Percentiles rank a stretch among this genome's conserved stretches.
phyloP scores from a whole-genome alignment of 2,113 vertebrate species.

The Pandion haliaetus region DNA sequence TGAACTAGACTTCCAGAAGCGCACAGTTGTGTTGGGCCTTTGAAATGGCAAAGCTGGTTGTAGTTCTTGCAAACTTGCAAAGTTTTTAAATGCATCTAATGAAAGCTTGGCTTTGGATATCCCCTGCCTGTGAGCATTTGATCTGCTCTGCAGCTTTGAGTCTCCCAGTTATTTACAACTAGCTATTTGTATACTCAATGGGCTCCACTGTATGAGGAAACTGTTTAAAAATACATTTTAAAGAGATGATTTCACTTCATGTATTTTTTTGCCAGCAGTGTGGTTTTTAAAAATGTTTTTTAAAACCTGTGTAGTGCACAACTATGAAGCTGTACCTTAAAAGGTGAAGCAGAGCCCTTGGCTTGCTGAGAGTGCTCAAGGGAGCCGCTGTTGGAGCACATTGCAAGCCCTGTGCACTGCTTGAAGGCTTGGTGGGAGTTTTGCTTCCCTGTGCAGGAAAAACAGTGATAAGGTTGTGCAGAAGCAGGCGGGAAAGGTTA shows the following conservation, averaged over 20 bases:
- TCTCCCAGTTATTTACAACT: constrained; percentile 1
- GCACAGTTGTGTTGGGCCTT: neutral
- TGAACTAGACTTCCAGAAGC: neutral
- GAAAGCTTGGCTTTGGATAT: neutral
- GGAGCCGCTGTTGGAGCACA: constrained; percentile 23
- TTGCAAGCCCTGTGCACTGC: neutral
- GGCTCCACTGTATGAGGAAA: constrained; percentile 15
- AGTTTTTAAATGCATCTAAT: neutral
- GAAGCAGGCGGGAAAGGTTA: constrained; percentile 41
- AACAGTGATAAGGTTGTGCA: constrained; percentile 46
- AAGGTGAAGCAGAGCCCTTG: neutral
- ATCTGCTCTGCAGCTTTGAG: neutral
- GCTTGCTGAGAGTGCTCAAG: neutral
- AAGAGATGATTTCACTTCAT: constrained; percentile 41
- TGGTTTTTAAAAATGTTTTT: constrained; percentile 22
- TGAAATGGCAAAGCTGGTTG: neutral
- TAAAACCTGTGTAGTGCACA: neutral
- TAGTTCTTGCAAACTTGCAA: neutral
- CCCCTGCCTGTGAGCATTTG: neutral
- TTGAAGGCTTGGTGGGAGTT: neutral
- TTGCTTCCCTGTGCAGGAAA: constrained; percentile 8
- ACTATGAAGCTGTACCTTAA: neutral
- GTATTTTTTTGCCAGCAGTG: constrained; percentile 7
- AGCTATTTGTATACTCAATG: constrained; percentile 47
- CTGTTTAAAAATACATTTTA: constrained; percentile 49